Percentiles rank a stretch among this genome's conserved stretches.
Conservation (phyloP, 2,888 invertebrate species). For the Kuschelorhynchus macadamiae region DNA sequence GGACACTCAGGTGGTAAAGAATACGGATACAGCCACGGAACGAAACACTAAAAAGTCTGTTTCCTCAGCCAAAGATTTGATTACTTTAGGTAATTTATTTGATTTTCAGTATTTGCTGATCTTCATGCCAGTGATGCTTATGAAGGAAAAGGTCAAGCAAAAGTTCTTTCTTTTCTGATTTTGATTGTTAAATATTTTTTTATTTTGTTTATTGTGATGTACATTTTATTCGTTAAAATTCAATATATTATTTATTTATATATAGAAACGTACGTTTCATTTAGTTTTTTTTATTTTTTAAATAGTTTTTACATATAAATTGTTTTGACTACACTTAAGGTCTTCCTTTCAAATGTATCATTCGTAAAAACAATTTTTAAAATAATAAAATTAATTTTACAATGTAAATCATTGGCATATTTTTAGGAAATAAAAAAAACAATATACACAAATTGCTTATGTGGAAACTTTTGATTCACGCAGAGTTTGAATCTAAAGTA, state of each 20-base stretch:
- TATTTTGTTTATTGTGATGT: slow-evolving; percentile 39
- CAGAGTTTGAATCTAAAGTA: too few species aligned
- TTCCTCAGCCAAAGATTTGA: slow-evolving; percentile 39
- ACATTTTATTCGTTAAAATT: slow-evolving; percentile 27
- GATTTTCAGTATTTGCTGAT: slow-evolving; percentile 25
- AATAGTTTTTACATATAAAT: too few species aligned
- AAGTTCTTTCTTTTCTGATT: slow-evolving; percentile 12
- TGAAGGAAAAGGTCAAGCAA: slow-evolving; percentile 20
- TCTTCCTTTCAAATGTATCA: too few species aligned
- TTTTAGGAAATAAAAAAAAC: too few species aligned
- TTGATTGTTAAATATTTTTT: slow-evolving; percentile 17
- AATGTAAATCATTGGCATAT: too few species aligned
- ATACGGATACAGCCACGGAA: slow-evolving; percentile 72
- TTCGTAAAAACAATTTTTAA: too few species aligned
- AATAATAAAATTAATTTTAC: too few species aligned
- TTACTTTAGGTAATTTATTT: slow-evolving; percentile 39
- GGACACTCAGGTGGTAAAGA: slow-evolving; percentile 83
- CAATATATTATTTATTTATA: slow-evolving; percentile 21
- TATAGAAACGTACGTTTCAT: too few species aligned
- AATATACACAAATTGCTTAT: too few species aligned
- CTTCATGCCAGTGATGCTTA: slow-evolving; percentile 17
- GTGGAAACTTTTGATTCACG: too few species aligned
- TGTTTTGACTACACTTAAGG: too few species aligned
- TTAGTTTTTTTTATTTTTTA: too few species aligned
- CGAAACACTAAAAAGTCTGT: slow-evolving; percentile 45